These are phyloP conservation scores for Caenorhabditis drosophilae DNA, from an alignment of 2,888 invertebrate species.

Conservation along the genomic window DNA sequence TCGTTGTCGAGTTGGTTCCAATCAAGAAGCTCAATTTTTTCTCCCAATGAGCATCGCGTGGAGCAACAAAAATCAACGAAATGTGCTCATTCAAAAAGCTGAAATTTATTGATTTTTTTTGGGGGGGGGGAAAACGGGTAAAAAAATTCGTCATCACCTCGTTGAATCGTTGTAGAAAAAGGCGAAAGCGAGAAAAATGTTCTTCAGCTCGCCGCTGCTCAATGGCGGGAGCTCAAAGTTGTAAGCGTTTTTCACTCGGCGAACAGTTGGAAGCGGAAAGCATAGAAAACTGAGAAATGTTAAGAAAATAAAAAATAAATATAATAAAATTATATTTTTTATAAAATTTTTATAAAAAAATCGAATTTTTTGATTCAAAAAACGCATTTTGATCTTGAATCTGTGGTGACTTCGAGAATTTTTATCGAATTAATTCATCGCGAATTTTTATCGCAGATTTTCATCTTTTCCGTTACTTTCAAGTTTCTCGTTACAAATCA, in stretches of 20 bases:
- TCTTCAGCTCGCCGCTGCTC: background rate
- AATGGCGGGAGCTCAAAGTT: slow-evolving; percentile 16
- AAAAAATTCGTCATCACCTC: background rate
- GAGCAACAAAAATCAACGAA: background rate
- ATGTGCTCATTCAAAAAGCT: background rate
- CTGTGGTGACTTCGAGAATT: no score
- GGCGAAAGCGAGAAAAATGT: background rate
- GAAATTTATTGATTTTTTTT: background rate
- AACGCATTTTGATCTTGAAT: no score
- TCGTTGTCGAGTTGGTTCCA: no score
- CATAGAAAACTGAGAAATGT: background rate
- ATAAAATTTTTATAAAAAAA: background rate
- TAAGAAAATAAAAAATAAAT: background rate
- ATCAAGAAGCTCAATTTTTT: no score
- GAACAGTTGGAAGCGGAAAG: slow-evolving; percentile 7
- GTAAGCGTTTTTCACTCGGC: slow-evolving; percentile 23
- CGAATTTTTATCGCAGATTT: no score
- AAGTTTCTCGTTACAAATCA: no score
- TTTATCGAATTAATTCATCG: no score
- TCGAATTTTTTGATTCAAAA: no score
- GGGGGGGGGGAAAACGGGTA: no score
- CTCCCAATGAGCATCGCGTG: background rate
- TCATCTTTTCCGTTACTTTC: no score
- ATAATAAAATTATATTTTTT: background rate
- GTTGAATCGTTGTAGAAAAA: background rate